Conservation (phyloP, 30 jellyfish, hydroid and myxozoan genomes). For the Pelagia noctiluca region DNA sequence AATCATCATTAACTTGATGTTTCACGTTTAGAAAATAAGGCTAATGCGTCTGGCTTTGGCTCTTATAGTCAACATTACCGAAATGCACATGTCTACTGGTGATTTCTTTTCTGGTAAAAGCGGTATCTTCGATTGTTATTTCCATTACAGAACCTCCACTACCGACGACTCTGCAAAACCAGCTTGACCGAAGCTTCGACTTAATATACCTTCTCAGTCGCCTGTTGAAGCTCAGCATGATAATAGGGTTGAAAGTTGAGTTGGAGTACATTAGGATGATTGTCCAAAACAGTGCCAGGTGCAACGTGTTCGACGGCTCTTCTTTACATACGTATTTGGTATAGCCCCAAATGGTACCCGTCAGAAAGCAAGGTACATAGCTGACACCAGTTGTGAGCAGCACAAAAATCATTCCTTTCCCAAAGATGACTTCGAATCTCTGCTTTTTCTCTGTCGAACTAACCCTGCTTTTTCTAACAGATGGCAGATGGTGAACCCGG, state of each 20-base stretch:
- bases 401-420: conserved; percentile 60
- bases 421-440: conserved; percentile 51
- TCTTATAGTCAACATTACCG: not conserved
- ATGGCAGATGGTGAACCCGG: conserved; percentile 24
- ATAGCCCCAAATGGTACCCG: conserved; percentile 64
- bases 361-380: conserved; percentile 58
- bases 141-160: no score
- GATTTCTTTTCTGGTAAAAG: not conserved
- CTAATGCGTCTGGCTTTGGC: not conserved
- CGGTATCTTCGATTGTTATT: no score
- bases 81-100: not conserved
- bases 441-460: not conserved
- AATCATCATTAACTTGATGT: no score
- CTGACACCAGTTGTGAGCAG: conserved; percentile 28
- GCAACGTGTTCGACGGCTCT: conserved; percentile 47
- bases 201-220: conserved; percentile 21
- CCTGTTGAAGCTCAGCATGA: conserved; percentile 50
- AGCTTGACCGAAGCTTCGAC: no score
- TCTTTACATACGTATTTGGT: conserved; percentile 41
- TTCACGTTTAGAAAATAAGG: not conserved
- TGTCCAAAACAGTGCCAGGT: conserved; percentile 56
- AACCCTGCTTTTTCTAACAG: not conserved
- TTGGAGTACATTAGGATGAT: conserved; percentile 57
- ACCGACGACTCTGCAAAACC: no score
- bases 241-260: conserved; percentile 61